These are phyloP conservation scores for Dicranocentrus wangi DNA, from an alignment of 2,888 invertebrate genomes.

Conservation along the genomic window DNA sequence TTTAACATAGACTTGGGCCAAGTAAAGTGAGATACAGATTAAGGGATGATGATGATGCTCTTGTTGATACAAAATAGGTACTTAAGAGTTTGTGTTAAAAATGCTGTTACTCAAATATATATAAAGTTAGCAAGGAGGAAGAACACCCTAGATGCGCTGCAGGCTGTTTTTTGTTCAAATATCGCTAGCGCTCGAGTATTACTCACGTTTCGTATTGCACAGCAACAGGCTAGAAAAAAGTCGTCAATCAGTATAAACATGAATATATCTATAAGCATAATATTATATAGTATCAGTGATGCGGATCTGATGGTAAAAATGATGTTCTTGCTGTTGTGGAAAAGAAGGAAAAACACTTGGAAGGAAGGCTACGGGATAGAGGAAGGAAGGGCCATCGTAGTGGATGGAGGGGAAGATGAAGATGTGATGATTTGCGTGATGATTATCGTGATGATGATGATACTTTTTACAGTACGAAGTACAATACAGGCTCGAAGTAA, in stretches of 20 bases:
- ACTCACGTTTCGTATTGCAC: neutral
- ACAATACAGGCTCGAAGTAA: slow-evolving; percentile 21
- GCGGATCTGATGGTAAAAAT: neutral
- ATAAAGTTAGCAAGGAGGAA: too few species aligned
- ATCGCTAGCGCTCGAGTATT: neutral
- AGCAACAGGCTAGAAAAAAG: neutral
- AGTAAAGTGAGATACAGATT: neutral
- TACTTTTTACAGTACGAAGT: slow-evolving; percentile 24
- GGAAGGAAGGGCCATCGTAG: slow-evolving; percentile 1
- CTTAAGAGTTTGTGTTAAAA: neutral
- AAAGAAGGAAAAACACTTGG: neutral
- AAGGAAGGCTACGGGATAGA: slow-evolving; percentile 5
- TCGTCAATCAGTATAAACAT: slow-evolving; percentile 18
- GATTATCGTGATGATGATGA: slow-evolving; percentile 35
- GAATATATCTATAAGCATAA: neutral
- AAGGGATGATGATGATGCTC: neutral
- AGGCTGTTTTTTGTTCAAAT: neutral
- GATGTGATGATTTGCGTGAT: slow-evolving; percentile 41
- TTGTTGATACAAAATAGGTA: slow-evolving; percentile 14
- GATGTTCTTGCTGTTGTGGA: neutral
- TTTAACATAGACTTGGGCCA: neutral
- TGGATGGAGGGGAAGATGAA: slow-evolving; percentile 6
- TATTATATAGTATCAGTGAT: neutral
- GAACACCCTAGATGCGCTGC: neutral
- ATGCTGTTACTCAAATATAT: neutral